Evolutionary conservation across 2,113 vertebrate genomes (phyloP).

Genomic region (Thryonomys swinderianus): DNA sequence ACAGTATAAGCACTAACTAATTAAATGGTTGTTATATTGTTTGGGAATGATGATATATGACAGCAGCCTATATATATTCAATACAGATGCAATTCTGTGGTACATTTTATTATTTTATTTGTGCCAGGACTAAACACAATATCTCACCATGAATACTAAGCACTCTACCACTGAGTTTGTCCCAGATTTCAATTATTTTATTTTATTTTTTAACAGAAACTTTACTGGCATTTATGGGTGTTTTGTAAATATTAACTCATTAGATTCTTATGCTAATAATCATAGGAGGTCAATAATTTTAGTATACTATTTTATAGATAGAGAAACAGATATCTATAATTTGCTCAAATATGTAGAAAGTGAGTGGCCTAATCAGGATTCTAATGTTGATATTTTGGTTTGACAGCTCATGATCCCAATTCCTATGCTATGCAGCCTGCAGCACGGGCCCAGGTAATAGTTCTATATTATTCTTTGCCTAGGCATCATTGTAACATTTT

Average conservation of each 20-base stretch:
- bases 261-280: background rate
- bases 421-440: background rate
- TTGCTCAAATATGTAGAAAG: background rate
- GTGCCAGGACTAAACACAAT: background rate
- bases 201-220: too few relatives aligned
- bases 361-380: constrained; percentile 1
- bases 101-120: background rate
- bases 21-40: background rate
- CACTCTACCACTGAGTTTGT: background rate
- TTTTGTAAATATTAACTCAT: background rate
- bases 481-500: background rate
- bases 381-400: constrained; percentile 12
- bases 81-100: background rate
- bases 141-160: background rate
- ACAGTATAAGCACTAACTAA: background rate
- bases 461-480: constrained; percentile 24
- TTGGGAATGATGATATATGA: background rate
- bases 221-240: background rate
- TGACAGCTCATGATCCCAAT: background rate
- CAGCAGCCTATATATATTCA: background rate
- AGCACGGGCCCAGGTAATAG: background rate
- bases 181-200: background rate
- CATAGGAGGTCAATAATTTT: background rate
- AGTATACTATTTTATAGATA: background rate
- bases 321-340: background rate